Evolutionary conservation across 2,113 vertebrate genomes (phyloP).

Genomic region (Nanorana parkeri): DNA sequence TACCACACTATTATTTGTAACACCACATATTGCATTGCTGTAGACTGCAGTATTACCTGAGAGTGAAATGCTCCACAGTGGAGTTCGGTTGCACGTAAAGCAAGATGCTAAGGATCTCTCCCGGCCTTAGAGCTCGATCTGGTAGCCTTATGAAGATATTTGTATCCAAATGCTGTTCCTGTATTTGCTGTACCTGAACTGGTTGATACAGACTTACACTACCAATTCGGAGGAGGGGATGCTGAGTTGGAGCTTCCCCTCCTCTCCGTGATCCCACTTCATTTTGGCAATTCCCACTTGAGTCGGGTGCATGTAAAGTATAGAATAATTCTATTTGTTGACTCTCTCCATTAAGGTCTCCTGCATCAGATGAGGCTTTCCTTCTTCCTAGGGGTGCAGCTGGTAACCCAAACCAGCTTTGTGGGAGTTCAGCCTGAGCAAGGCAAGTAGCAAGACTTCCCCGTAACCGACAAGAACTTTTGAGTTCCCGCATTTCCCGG

Average conservation of each 20-base stretch:
- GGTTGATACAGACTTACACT: slow-evolving; percentile 93
- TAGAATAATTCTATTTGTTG: slow-evolving; percentile 93
- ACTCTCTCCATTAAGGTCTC: slow-evolving; percentile 78
- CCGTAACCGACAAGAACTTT: slow-evolving; percentile 89
- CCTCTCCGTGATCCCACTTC: slow-evolving; percentile 64
- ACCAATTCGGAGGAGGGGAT: slow-evolving; percentile 92
- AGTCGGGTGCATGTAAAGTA: slow-evolving; percentile 84
- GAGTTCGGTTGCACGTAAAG: slow-evolving; percentile 93
- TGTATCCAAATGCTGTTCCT: slow-evolving; percentile 89
- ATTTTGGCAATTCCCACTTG: slow-evolving; percentile 80
- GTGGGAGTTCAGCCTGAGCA: slow-evolving; percentile 88
- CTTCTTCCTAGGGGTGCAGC: slow-evolving; percentile 75
- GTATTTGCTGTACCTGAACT: slow-evolving; percentile 76
- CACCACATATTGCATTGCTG: neutral
- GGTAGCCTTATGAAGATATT: slow-evolving; percentile 93
- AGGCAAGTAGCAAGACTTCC: slow-evolving; percentile 91
- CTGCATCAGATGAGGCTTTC: slow-evolving; percentile 74
- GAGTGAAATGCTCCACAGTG: slow-evolving; percentile 91
- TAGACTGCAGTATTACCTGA: slow-evolving; percentile 76
- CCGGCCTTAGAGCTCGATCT: slow-evolving; percentile 87
- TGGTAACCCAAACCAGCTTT: slow-evolving; percentile 87
- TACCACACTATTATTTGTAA: neutral
- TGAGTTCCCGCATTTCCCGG: slow-evolving; percentile 86
- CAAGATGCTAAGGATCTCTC: slow-evolving; percentile 87
- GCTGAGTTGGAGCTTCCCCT: slow-evolving; percentile 83